phyloP scores from a whole-genome alignment of 2,797 vertebrate species.

The Gymnothorax reevesii region DNA sequence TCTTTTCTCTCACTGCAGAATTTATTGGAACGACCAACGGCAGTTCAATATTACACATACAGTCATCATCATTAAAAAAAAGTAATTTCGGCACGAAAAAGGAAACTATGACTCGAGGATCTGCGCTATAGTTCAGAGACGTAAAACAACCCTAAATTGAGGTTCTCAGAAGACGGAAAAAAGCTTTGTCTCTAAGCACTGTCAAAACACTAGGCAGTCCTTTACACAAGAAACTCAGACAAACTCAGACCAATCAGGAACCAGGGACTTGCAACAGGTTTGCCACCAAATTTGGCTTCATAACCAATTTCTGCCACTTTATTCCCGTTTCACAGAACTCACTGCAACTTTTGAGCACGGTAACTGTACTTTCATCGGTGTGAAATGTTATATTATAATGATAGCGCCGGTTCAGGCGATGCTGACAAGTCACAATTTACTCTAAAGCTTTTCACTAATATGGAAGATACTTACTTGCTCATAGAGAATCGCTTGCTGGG shows the following conservation, averaged over 20 bases:
- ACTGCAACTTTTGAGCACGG: not conserved
- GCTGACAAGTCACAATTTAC: not conserved
- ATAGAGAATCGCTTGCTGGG: not conserved
- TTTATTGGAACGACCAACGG: not conserved
- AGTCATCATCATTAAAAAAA: not conserved
- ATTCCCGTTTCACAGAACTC: not conserved
- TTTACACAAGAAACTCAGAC: not conserved
- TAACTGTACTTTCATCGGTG: not conserved
- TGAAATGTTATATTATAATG: not conserved
- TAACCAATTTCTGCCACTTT: not conserved
- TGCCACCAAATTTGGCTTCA: not conserved
- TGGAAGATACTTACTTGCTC: not conserved
- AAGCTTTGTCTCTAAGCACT: not conserved
- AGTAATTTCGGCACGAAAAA: not conserved
- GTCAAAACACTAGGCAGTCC: not conserved
- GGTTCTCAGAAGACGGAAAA: not conserved
- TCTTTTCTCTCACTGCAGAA: not conserved
- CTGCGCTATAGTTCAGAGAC: not conserved
- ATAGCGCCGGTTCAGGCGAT: not conserved
- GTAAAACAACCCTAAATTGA: not conserved
- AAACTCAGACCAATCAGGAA: not conserved
- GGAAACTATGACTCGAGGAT: not conserved
- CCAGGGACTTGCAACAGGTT: not conserved
- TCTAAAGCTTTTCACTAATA: no score
- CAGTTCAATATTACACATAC: not conserved